Evolutionary conservation across 2,888 invertebrate species (phyloP), one percentile per base, ranked within the genome.

Genomic region (Lithophane ornitopus): DNA sequence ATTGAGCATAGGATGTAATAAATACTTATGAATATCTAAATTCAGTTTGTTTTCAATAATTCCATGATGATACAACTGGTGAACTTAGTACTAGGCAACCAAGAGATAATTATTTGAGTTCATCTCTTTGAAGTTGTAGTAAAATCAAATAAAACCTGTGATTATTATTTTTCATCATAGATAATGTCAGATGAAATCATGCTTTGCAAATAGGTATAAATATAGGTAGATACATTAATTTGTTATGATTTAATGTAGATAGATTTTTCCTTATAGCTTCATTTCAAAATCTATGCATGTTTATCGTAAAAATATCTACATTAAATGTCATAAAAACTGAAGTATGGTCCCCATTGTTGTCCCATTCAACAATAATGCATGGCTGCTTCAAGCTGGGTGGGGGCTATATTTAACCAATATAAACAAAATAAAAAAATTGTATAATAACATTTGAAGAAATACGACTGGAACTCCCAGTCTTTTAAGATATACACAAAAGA

Each of bases 181-280:
- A 54, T 12, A 39, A 56, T 56, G 26, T 39, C 34, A 39, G 39
- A 62, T 76, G 28, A 41, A 49, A 76, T 56, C 28, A 62, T 41
- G n/a, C 16, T 11, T 63, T 63, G 28, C 16, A 49, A 49, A 63
- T 22, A 56, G 46, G 2, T 76, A 11, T 63, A 28, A 34, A 44
- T 34, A 52, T 12, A 76, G 22, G 12, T 44, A 44, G 8, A 54
- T 34, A 41, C 12, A 56, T 26, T 34, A 8, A 1, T 49, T 34
- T 62, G 12, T 67, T 78, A 49, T 62, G 54, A 22, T 71, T 61
- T 16, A 54, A 49, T 44, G n/a, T 26, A 28, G 3, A 56, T 4
- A 61, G 56, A 34, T 73, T 78, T 78, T 72, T 79, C 78, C 73
- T 56, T 56, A n/a, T 9, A 62, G 54, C 3, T 16, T 66, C 9